Conservation (phyloP, 1,140 invertebrate genomes). For the Drosophila obscura region DNA sequence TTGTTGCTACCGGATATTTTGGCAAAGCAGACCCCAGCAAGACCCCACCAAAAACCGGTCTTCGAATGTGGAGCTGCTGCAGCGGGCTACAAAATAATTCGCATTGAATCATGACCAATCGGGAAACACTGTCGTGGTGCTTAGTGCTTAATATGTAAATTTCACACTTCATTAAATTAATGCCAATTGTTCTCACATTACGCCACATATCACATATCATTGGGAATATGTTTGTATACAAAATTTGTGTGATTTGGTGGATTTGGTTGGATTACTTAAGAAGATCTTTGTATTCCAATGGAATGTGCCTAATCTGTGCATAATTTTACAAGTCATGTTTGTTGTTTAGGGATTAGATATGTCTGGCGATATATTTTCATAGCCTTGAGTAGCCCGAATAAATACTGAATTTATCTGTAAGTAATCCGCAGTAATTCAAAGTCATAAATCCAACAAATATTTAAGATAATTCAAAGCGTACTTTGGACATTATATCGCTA, state of each 20-base stretch:
- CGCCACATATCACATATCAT: slow-evolving; percentile 13
- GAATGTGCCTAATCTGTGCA: too few species aligned
- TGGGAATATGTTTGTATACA: neutral
- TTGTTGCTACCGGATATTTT: slow-evolving; percentile 81
- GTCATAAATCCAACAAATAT: too few species aligned
- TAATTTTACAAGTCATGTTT: slow-evolving; percentile 6
- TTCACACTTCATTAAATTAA: slow-evolving; percentile 40
- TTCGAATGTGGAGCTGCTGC: slow-evolving; percentile 29
- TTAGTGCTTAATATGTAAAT: slow-evolving; percentile 41
- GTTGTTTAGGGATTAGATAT: too few species aligned
- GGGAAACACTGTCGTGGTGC: slow-evolving; percentile 37
- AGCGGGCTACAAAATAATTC: neutral
- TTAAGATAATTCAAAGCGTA: too few species aligned
- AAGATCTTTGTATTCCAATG: neutral
- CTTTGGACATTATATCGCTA: too few species aligned
- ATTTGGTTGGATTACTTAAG: slow-evolving; percentile 16
- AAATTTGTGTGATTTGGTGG: neutral
- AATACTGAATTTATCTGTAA: too few species aligned
- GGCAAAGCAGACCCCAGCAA: slow-evolving; percentile 39
- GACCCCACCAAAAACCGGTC: slow-evolving; percentile 33
- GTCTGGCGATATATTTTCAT: too few species aligned
- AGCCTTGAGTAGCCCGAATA: too few species aligned
- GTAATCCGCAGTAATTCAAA: too few species aligned
- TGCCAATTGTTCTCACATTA: slow-evolving; percentile 34
- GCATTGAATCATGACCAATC: slow-evolving; percentile 51